phyloP scores from a whole-genome alignment of 1,140 invertebrate genomes.

The Grapholita molesta region DNA sequence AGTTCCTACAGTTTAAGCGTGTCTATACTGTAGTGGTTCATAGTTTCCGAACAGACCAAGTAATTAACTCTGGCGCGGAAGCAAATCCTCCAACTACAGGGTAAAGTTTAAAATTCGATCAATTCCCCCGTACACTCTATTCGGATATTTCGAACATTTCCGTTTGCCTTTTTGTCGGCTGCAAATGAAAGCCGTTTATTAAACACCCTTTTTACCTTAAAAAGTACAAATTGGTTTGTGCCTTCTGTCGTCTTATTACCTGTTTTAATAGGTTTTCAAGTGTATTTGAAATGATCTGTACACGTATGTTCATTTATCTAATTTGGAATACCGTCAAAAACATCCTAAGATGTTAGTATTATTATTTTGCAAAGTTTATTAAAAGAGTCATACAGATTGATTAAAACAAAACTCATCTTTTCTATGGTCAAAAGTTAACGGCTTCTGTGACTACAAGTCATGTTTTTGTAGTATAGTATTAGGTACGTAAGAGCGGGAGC shows the following conservation, averaged over 20 bases:
- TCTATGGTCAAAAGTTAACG: too few relatives aligned
- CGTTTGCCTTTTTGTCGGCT: background rate
- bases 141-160: conserved; percentile 2
- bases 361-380: too few relatives aligned
- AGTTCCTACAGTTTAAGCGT: background rate
- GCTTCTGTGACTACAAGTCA: too few relatives aligned
- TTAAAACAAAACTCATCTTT: too few relatives aligned
- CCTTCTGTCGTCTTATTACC: background rate
- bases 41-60: background rate
- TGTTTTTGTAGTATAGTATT: too few relatives aligned
- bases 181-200: conserved; percentile 13
- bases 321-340: too few relatives aligned
- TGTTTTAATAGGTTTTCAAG: background rate
- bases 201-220: background rate
- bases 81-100: background rate
- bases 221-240: background rate
- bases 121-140: background rate
- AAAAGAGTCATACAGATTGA: too few relatives aligned
- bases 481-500: too few relatives aligned
- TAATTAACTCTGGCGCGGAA: background rate
- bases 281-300: too few relatives aligned
- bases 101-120: conserved; percentile 6
- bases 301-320: too few relatives aligned
- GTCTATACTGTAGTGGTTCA: background rate
- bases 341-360: too few relatives aligned